Percentiles rank a stretch among this genome's conserved stretches.
phyloP scores from a whole-genome alignment of 2,888 invertebrate species.

The Orthosia cruda region DNA sequence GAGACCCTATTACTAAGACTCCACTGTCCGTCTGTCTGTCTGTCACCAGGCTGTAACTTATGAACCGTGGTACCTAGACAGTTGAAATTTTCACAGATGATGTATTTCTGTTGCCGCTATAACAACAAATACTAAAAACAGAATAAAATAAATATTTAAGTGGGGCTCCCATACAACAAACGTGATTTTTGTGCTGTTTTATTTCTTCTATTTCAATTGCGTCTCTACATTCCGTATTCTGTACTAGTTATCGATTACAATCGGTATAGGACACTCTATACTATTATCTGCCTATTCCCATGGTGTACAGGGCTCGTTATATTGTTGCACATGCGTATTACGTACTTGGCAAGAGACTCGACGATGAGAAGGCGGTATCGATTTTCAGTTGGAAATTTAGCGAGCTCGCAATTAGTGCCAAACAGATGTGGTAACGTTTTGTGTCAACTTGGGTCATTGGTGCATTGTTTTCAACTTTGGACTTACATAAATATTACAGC shows the following conservation, averaged over 20 bases:
- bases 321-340: slow-evolving; percentile 49
- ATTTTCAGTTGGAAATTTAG: slow-evolving; percentile 26
- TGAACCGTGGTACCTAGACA: too few relatives aligned
- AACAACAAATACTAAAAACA: too few relatives aligned
- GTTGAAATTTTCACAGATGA: too few relatives aligned
- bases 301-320: slow-evolving; percentile 17
- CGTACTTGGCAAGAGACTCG: neutral
- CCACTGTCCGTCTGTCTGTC: too few relatives aligned
- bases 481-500: too few relatives aligned
- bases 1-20: too few relatives aligned
- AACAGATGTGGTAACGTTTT: neutral
- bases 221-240: neutral
- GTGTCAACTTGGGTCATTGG: neutral
- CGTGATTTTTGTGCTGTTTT: too few relatives aligned
- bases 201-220: too few relatives aligned
- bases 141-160: too few relatives aligned
- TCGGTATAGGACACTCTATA: slow-evolving; percentile 48
- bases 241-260: slow-evolving; percentile 53
- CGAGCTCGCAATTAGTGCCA: neutral
- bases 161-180: too few relatives aligned
- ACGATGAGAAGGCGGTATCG: slow-evolving; percentile 13
- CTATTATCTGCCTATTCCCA: slow-evolving; percentile 41
- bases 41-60: too few relatives aligned
- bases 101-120: too few relatives aligned
- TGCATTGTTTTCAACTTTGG: neutral